Evolutionary conservation across 2,888 invertebrate genomes (phyloP).

Genomic region (Torymus texanus): DNA sequence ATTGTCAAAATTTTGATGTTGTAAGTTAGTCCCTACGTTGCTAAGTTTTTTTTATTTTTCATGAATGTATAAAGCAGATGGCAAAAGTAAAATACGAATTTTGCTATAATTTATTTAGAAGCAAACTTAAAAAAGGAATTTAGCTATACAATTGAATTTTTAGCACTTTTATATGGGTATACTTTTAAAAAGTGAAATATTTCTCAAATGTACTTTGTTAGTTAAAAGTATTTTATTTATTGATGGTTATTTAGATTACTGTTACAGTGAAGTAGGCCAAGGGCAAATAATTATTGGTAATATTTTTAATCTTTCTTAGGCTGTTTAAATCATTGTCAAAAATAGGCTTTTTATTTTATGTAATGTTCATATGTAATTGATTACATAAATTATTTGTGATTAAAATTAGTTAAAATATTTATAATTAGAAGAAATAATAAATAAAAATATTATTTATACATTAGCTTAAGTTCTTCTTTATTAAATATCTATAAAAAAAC

Average conservation of each 20-base stretch:
- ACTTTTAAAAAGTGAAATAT: slow-evolving; percentile 2
- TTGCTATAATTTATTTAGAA: too few species aligned
- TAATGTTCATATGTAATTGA: slow-evolving; percentile 21
- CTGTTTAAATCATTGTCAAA: slow-evolving; percentile 47
- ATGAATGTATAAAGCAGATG: not conserved
- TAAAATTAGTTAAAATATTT: slow-evolving; percentile 12
- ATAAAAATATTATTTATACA: not conserved
- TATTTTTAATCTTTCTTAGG: slow-evolving; percentile 12
- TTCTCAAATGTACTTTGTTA: slow-evolving; percentile 26
- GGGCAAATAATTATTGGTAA: slow-evolving; percentile 1
- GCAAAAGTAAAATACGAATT: slow-evolving; percentile 4
- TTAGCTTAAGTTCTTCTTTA: too few species aligned
- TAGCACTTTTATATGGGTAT: too few species aligned
- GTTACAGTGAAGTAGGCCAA: not conserved
- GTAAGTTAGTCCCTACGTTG: slow-evolving; percentile 42
- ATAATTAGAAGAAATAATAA: slow-evolving; percentile 9
- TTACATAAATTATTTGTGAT: slow-evolving; percentile 9
- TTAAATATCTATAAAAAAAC: too few species aligned
- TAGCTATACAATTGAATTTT: too few species aligned
- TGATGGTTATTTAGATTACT: slow-evolving; percentile 15
- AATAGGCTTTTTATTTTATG: slow-evolving; percentile 33
- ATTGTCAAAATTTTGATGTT: not conserved
- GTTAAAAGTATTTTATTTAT: not conserved
- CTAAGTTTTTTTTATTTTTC: slow-evolving; percentile 34
- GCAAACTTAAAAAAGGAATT: too few species aligned